Percentiles rank a stretch among this genome's conserved stretches.
phyloP scores from a whole-genome alignment of 2,888 invertebrate genomes.

The Cephus pygmeus region DNA sequence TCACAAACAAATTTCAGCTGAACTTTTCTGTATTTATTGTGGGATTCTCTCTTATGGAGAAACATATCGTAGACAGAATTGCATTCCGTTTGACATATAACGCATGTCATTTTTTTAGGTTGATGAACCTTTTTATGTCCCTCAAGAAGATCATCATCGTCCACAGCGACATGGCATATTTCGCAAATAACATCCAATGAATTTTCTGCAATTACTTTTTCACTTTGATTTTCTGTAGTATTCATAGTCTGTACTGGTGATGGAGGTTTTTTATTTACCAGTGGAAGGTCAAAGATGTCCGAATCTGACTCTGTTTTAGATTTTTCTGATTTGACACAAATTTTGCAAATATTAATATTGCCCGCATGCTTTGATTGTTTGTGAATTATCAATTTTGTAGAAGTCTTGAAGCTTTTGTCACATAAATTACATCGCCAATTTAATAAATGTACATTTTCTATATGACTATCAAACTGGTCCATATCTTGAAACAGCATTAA shows the following conservation, averaged over 20 bases:
- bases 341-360: conserved; percentile 21
- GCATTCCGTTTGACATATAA: conserved; percentile 32
- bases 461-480: conserved; percentile 37
- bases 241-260: neutral
- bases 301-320: neutral
- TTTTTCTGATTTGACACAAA: conserved; percentile 14
- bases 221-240: neutral
- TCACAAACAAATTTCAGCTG: conserved; percentile 41
- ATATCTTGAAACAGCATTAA: conserved; percentile 33
- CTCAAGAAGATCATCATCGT: conserved; percentile 32
- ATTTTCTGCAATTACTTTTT: neutral
- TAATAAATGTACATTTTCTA: conserved; percentile 31
- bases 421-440: conserved; percentile 35
- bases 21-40: conserved; percentile 37
- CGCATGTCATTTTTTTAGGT: conserved; percentile 30
- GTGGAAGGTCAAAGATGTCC: neutral
- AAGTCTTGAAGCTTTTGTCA: conserved; percentile 29
- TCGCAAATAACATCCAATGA: conserved; percentile 19
- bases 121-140: conserved; percentile 36
- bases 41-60: conserved; percentile 33
- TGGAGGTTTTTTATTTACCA: neutral
- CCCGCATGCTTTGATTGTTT: conserved; percentile 29
- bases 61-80: conserved; percentile 38
- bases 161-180: conserved; percentile 33
- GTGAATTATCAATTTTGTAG: conserved; percentile 31